These are phyloP conservation scores for Synanthedon vespiformis DNA, from an alignment of 2,888 invertebrate genomes.

Conservation along the genomic window DNA sequence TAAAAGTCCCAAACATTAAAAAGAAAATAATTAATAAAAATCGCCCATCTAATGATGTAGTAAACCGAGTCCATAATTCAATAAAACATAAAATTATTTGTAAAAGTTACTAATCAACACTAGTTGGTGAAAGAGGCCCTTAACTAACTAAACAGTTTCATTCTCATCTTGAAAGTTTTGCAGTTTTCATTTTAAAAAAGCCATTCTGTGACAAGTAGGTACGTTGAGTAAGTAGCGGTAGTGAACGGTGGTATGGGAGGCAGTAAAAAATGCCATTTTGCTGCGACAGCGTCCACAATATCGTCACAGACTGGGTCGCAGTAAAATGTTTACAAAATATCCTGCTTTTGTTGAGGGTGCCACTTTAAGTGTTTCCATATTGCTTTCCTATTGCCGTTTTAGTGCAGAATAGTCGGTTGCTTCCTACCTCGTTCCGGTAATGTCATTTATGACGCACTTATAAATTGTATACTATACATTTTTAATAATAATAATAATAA, in stretches of 20 bases:
- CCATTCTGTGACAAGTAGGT: not conserved
- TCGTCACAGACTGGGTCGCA: constrained; percentile 60
- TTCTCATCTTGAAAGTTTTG: not conserved
- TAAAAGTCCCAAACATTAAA: no score
- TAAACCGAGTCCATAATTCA: no score
- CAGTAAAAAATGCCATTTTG: constrained; percentile 62
- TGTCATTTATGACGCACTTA: not conserved
- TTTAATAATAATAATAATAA: no score
- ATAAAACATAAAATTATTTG: no score
- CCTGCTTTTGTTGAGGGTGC: constrained; percentile 48
- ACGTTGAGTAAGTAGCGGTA: constrained; percentile 1
- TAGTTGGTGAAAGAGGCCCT: no score
- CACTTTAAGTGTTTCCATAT: constrained; percentile 40
- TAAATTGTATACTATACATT: no score
- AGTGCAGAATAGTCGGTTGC: constrained; percentile 20
- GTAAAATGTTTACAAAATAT: constrained; percentile 67
- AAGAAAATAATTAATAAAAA: no score
- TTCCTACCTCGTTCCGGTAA: not conserved
- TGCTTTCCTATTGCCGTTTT: constrained; percentile 53
- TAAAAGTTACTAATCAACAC: no score
- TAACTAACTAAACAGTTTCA: no score
- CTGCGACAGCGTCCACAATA: constrained; percentile 57
- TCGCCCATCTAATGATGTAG: no score
- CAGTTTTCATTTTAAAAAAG: constrained; percentile 1
- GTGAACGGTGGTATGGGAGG: constrained; percentile 37